Evolutionary conservation across 2,888 invertebrate genomes (phyloP).

Genomic region (Synanthedon vespiformis): DNA sequence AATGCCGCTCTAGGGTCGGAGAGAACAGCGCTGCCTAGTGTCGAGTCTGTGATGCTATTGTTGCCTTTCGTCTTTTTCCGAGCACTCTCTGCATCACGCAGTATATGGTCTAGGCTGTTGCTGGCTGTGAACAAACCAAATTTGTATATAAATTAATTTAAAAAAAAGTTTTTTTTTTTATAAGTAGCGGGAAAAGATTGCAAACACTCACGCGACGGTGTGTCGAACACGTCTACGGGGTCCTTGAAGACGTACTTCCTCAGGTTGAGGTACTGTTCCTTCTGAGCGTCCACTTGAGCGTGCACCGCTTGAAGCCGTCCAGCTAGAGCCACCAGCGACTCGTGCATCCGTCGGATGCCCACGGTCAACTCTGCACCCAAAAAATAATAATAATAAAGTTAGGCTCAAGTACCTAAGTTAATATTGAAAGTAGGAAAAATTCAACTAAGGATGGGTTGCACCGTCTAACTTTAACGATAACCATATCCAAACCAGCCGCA

Average conservation of each 20-base stretch:
- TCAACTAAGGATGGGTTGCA: too few relatives aligned
- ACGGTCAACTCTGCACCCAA: constrained; percentile 75
- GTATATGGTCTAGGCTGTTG: constrained; percentile 49
- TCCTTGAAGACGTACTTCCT: constrained; percentile 84
- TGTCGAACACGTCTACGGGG: constrained; percentile 79
- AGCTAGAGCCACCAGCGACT: constrained; percentile 88
- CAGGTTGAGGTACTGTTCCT: constrained; percentile 86
- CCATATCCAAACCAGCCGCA: too few relatives aligned
- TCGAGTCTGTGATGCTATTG: constrained; percentile 19
- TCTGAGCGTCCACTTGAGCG: constrained; percentile 79
- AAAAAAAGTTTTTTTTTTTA: too few relatives aligned
- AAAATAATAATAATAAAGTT: too few relatives aligned
- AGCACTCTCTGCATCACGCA: constrained; percentile 41
- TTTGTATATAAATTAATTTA: neutral
- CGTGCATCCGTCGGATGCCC: constrained; percentile 85
- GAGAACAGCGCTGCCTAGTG: constrained; percentile 41
- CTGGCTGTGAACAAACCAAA: constrained; percentile 23
- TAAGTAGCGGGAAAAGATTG: neutral
- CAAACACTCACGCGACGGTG: constrained; percentile 21
- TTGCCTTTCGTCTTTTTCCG: constrained; percentile 43
- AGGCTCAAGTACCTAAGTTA: too few relatives aligned
- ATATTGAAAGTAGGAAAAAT: too few relatives aligned
- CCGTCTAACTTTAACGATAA: too few relatives aligned
- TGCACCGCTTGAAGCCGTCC: constrained; percentile 87
- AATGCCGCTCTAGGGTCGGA: constrained; percentile 44